phyloP scores from a whole-genome alignment of 2,797 vertebrate genomes.

The Peromyscus attwateri region DNA sequence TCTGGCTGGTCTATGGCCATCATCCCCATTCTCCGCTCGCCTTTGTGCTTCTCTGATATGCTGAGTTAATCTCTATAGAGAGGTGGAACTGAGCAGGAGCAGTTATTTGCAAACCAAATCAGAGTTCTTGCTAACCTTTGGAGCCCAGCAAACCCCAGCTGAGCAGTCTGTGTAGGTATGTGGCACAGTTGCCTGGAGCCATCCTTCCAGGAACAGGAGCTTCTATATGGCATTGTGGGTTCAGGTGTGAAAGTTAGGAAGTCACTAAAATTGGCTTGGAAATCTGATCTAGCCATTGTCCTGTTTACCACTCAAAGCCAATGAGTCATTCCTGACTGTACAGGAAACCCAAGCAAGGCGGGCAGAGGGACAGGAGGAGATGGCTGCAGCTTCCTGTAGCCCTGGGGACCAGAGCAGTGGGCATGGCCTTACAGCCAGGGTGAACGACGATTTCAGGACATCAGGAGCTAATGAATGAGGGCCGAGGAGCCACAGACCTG shows the following conservation, averaged over 20 bases:
- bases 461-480: neutral
- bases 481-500: neutral
- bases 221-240: neutral
- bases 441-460: neutral
- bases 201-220: neutral
- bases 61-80: conserved; percentile 30
- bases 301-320: conserved; percentile 12
- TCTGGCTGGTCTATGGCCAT: neutral
- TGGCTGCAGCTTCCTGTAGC: neutral
- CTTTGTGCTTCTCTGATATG: neutral
- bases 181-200: too few species aligned
- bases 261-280: neutral
- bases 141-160: neutral
- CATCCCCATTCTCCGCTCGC: neutral
- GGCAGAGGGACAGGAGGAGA: neutral
- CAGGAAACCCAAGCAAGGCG: neutral
- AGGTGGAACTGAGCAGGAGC: neutral
- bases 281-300: conserved; percentile 48
- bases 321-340: neutral
- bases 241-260: neutral
- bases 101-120: neutral
- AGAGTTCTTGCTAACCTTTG: neutral
- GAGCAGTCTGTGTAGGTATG: neutral
- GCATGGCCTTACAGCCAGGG: neutral
- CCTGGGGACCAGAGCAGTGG: neutral